phyloP scores from a whole-genome alignment of 2,797 vertebrate genomes.

The Eupleurogrammus muticus region DNA sequence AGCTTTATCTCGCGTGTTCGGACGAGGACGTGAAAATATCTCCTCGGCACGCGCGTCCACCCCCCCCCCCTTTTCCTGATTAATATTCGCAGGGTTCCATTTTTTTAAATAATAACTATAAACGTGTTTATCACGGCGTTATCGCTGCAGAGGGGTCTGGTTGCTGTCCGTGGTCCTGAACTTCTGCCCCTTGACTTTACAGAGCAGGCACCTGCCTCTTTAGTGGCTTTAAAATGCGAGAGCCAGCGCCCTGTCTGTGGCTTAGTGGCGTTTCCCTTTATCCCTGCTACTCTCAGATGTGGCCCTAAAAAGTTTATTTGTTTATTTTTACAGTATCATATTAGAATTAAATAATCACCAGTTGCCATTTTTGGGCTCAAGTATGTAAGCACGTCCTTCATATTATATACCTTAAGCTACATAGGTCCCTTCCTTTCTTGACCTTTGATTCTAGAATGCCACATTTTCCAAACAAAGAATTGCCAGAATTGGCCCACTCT shows the following conservation, averaged over 20 bases:
- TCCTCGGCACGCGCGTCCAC: slow-evolving; percentile 13
- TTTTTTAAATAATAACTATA: neutral
- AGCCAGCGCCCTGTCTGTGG: slow-evolving; percentile 5
- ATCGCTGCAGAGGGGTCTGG: neutral
- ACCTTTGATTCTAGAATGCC: slow-evolving; percentile 79
- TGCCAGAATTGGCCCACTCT: slow-evolving; percentile 80
- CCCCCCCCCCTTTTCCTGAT: slow-evolving; percentile 23
- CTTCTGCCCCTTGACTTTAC: slow-evolving; percentile 19
- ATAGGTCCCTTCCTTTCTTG: slow-evolving; percentile 55
- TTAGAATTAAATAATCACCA: neutral
- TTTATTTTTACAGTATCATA: neutral
- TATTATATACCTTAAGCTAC: slow-evolving; percentile 47
- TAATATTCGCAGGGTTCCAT: slow-evolving; percentile 21
- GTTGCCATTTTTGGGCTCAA: slow-evolving; percentile 11
- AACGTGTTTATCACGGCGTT: neutral
- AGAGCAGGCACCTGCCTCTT: slow-evolving; percentile 20
- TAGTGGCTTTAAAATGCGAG: slow-evolving; percentile 20
- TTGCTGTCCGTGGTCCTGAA: slow-evolving; percentile 87
- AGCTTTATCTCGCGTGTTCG: slow-evolving; percentile 33
- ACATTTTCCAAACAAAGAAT: slow-evolving; percentile 84
- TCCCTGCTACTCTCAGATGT: neutral
- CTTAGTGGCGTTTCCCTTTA: slow-evolving; percentile 2
- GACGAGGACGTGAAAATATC: slow-evolving; percentile 39
- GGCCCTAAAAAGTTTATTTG: neutral
- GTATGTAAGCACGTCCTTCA: slow-evolving; percentile 50